Evolutionary conservation across 2,113 vertebrate genomes (phyloP), one percentile per base, ranked within the genome.

Genomic region (Coptodon rendalli): DNA sequence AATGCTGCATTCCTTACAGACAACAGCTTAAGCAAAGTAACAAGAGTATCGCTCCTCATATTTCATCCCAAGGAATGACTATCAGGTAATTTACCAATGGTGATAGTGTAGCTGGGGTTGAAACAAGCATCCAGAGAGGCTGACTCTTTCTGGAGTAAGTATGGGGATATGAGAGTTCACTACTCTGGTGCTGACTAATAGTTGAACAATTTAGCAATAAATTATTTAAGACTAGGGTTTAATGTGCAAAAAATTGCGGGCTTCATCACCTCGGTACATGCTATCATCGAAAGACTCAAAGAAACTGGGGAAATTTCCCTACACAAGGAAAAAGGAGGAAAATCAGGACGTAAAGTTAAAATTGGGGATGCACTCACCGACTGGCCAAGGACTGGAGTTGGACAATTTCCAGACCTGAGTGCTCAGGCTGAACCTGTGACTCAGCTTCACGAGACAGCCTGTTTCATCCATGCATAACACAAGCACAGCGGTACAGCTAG

Each of bases 181-280:
- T 40, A 68, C 19, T 68, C 63, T 5, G 31, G 3, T 38, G 61
- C 34, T 19, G 34, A 7, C 63, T 22, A 68, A 68, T 40, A 68
- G 34, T 40, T 13, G 19, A 68, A 40, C 3, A 22, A 22, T 38
- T 66, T 66, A 22, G 19, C 19, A 68, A 38, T 68, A 68, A 66
- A 66, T 36, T 61, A 19, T 61, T 63, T 66, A 36, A 19, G 9
- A 36, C 38, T 0, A 66, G 34, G 3, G 16, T 59, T 63, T 63
- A 71, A 71, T 68, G 10, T 8, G 63, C 63, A 68, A 68, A 68
- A 2, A 38, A 2, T 68, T 13, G 34, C 6, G 0, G 63, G 19
- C 1, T 38, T 22, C 61, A 5, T 68, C 34, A 8, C 19, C 10
- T 38, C 0, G 0, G 2, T 68, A 38, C 10, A 38, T 8, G 19